Conservation (phyloP, 2,113 vertebrate genomes). For the Spermophilus dauricus region DNA sequence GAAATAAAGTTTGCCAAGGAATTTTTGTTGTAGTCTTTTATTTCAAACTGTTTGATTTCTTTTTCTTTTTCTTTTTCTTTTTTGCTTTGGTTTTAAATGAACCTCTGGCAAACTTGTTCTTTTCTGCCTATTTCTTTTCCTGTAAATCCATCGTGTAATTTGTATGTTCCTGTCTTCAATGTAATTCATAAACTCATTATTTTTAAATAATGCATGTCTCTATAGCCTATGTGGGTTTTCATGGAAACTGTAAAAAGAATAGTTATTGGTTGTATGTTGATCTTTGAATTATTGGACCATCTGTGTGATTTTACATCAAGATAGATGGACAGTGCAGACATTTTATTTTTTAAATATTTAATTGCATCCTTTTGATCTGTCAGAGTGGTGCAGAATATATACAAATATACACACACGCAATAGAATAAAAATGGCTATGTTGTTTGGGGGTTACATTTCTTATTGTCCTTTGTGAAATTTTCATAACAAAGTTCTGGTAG, state of each 20-base stretch:
- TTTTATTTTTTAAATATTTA: conserved; percentile 55
- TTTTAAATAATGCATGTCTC: conserved; percentile 54
- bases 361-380: conserved; percentile 57
- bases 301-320: conserved; percentile 35
- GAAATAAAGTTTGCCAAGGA: conserved; percentile 61
- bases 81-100: conserved; percentile 32
- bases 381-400: not conserved
- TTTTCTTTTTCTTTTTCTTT: conserved; percentile 14
- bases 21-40: conserved; percentile 62
- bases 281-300: conserved; percentile 44
- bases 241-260: conserved; percentile 26
- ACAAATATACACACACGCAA: not conserved
- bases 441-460: not conserved
- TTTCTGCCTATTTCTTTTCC: conserved; percentile 47
- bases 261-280: conserved; percentile 27
- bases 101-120: not conserved
- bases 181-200: not conserved
- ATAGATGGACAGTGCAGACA: not conserved
- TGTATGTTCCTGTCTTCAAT: not conserved
- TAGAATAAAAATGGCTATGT: not conserved
- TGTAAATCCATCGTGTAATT: conserved; percentile 29
- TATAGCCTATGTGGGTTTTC: conserved; percentile 44
- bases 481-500: not conserved
- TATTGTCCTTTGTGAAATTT: not conserved
- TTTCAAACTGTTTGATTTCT: conserved; percentile 28